Conservation (phyloP, 2,888 invertebrate genomes). For the Noctua janthe region DNA sequence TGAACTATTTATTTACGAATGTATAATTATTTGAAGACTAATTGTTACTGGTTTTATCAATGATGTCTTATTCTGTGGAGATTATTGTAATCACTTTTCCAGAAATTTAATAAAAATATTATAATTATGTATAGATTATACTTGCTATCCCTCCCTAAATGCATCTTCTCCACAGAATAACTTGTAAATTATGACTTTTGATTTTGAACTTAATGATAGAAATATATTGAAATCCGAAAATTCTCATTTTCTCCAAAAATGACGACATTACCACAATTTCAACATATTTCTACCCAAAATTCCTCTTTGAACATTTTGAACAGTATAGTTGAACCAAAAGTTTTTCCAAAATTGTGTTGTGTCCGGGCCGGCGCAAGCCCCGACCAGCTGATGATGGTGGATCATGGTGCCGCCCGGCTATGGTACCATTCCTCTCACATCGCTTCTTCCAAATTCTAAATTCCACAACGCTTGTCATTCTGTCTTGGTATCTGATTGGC, state of each 20-base stretch:
- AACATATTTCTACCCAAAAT: slow-evolving; percentile 43
- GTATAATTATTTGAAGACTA: neutral
- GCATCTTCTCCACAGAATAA: slow-evolving; percentile 36
- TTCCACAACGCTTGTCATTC: slow-evolving; percentile 65
- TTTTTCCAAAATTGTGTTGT: slow-evolving; percentile 18
- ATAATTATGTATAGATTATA: too few species aligned
- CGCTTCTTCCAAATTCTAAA: slow-evolving; percentile 67
- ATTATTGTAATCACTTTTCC: neutral
- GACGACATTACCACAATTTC: slow-evolving; percentile 21
- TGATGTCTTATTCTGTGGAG: slow-evolving; percentile 18
- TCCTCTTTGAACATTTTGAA: slow-evolving; percentile 20
- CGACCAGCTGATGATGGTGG: slow-evolving; percentile 8
- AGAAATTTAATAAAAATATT: neutral
- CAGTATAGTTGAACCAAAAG: slow-evolving; percentile 37
- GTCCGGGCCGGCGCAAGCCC: slow-evolving; percentile 39
- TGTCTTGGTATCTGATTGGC: slow-evolving; percentile 67
- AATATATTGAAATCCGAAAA: slow-evolving; percentile 40
- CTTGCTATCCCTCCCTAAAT: neutral
- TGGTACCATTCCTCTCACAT: slow-evolving; percentile 45
- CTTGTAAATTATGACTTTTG: slow-evolving; percentile 21
- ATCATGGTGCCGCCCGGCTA: slow-evolving; percentile 10
- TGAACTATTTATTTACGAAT: slow-evolving; percentile 1
- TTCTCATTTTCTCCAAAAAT: slow-evolving; percentile 2
- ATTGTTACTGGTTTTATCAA: slow-evolving; percentile 42
- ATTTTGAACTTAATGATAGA: slow-evolving; percentile 43